phyloP scores from a whole-genome alignment of 2,113 vertebrate genomes.

The Cyphomyrus plagiostoma region DNA sequence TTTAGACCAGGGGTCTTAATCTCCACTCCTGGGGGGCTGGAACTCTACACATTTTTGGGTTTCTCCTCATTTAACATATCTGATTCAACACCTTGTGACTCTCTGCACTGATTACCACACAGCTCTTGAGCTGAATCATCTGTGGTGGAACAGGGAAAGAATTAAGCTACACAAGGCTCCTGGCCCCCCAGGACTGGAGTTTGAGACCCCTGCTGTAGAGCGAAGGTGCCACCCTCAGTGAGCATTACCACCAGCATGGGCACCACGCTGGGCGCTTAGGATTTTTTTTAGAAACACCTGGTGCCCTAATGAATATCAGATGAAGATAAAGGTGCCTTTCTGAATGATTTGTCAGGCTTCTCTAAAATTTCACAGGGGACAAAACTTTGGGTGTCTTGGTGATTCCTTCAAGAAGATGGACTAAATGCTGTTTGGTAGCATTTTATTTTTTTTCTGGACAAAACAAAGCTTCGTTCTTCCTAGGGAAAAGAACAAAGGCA shows the following conservation, averaged over 20 bases:
- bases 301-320: not conserved
- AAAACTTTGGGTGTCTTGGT: not conserved
- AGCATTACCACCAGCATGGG: not conserved
- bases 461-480: not conserved
- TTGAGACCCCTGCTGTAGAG: not conserved
- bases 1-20: not conserved
- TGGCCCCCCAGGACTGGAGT: too few relatives aligned
- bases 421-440: not conserved
- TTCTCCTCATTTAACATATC: too few relatives aligned
- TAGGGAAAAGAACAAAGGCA: not conserved
- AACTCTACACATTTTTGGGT: too few relatives aligned
- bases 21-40: too few relatives aligned
- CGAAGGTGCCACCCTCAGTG: not conserved
- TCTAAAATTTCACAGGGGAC: not conserved
- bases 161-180: too few relatives aligned
- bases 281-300: not conserved
- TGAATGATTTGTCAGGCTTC: not conserved
- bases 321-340: not conserved
- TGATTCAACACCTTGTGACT: too few relatives aligned
- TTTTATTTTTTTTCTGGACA: not conserved
- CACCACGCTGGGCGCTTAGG: not conserved
- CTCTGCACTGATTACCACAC: too few relatives aligned
- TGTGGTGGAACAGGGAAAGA: too few relatives aligned
- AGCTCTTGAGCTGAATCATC: too few relatives aligned
- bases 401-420: not conserved